Evolutionary conservation across 2,113 vertebrate species (phyloP).

Genomic region (Balaeniceps rex): DNA sequence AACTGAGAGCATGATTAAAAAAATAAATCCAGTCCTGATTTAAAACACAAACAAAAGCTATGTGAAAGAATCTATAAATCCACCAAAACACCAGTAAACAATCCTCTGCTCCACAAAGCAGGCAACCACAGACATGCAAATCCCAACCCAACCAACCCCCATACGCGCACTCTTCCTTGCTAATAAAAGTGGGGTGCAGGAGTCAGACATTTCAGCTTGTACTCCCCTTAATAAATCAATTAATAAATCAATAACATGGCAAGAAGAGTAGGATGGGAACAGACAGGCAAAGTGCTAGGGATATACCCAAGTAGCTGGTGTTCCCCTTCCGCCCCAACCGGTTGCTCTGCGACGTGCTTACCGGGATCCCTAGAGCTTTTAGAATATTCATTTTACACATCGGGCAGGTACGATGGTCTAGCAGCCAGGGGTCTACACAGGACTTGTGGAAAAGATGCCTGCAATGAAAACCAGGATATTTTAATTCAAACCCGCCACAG

Average conservation of each 20-base stretch:
- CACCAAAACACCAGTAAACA: background rate
- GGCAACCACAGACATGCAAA: background rate
- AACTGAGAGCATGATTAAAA: background rate
- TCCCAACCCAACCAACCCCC: background rate
- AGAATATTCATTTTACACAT: conserved; percentile 99
- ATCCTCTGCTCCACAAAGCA: background rate
- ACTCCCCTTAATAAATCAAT: background rate
- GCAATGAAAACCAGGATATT: conserved; percentile 61
- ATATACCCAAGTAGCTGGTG: background rate
- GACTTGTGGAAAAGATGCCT: conserved; percentile 98
- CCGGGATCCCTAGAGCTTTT: conserved; percentile 95
- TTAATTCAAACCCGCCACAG: conserved; percentile 11
- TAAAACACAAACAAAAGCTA: background rate
- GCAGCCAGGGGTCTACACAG: conserved; percentile 98
- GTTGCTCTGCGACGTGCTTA: conserved; percentile 67
- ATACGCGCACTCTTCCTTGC: background rate
- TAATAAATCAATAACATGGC: background rate
- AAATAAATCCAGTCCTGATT: background rate
- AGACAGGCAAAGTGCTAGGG: conserved; percentile 12
- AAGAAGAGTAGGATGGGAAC: background rate
- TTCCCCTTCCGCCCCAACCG: background rate
- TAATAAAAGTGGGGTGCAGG: background rate
- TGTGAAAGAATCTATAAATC: background rate
- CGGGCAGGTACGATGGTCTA: conserved; percentile 95
- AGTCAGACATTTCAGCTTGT: background rate